Evolutionary conservation across 1,140 invertebrate genomes (phyloP).

Genomic region (Pseudomyrmex sp.): DNA sequence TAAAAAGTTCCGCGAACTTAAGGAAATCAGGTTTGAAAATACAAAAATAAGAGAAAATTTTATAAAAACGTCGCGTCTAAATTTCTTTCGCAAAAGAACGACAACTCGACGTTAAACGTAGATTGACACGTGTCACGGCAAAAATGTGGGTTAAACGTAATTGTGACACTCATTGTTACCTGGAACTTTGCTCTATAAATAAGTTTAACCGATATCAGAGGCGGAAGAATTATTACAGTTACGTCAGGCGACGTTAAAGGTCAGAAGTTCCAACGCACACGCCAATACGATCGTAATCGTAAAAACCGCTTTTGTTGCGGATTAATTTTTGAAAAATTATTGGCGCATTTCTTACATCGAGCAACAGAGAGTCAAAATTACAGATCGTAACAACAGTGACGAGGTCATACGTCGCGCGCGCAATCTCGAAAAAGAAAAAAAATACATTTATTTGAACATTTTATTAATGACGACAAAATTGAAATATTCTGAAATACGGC

Average conservation of each 20-base stretch:
- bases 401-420: too few relatives aligned
- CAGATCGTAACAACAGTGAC: background rate
- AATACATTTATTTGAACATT: too few relatives aligned
- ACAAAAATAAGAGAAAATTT: constrained; percentile 8
- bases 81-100: background rate
- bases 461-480: background rate
- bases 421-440: too few relatives aligned
- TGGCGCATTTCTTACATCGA: constrained; percentile 31
- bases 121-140: background rate
- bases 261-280: constrained; percentile 37
- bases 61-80: background rate
- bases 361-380: constrained; percentile 28
- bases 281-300: constrained; percentile 27
- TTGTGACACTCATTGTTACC: constrained; percentile 35
- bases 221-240: constrained; percentile 29
- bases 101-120: constrained; percentile 17
- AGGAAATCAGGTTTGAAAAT: constrained; percentile 29
- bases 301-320: background rate
- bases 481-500: background rate
- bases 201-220: constrained; percentile 41
- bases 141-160: constrained; percentile 30
- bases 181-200: constrained; percentile 60
- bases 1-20: constrained; percentile 26
- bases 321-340: constrained; percentile 11
- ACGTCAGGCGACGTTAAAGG: constrained; percentile 48